Conservation (phyloP, 2,113 vertebrate species). For the Trochalopteron elliotii region DNA sequence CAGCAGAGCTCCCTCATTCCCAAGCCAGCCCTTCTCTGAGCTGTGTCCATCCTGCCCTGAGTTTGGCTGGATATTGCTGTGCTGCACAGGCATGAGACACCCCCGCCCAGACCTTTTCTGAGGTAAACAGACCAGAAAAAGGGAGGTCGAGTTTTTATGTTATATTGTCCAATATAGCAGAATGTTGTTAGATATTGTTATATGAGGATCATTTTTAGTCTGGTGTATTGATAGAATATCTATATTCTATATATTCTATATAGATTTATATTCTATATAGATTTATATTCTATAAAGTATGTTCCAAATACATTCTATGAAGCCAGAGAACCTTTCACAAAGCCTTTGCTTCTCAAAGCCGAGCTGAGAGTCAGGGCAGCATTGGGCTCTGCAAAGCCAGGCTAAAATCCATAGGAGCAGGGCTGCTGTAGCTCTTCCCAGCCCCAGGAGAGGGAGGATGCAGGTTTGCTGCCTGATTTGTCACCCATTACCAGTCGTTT, state of each 20-base stretch:
- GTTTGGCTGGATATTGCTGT: not conserved
- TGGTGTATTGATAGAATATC: not conserved
- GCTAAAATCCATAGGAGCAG: not conserved
- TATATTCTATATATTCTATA: no score
- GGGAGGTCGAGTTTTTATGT: not conserved
- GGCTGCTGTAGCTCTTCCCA: not conserved
- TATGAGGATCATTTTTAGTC: not conserved
- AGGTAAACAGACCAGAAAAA: not conserved
- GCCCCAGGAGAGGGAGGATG: rapidly evolving
- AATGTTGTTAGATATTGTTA: not conserved
- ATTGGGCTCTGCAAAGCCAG: not conserved
- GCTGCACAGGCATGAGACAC: not conserved
- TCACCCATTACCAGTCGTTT: rapidly evolving
- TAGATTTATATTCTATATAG: no score
- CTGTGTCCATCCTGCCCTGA: rapidly evolving
- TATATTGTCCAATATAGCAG: not conserved
- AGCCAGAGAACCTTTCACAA: not conserved
- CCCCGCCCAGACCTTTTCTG: not conserved
- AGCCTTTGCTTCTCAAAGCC: not conserved
- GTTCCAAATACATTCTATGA: rapidly evolving
- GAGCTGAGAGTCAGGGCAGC: not conserved
- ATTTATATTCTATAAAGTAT: not conserved
- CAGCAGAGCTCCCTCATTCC: not conserved
- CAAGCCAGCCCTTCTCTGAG: not conserved
- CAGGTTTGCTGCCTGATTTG: not conserved